Evolutionary conservation across 2,888 invertebrate genomes (phyloP).

Genomic region (Plebejus anna): DNA sequence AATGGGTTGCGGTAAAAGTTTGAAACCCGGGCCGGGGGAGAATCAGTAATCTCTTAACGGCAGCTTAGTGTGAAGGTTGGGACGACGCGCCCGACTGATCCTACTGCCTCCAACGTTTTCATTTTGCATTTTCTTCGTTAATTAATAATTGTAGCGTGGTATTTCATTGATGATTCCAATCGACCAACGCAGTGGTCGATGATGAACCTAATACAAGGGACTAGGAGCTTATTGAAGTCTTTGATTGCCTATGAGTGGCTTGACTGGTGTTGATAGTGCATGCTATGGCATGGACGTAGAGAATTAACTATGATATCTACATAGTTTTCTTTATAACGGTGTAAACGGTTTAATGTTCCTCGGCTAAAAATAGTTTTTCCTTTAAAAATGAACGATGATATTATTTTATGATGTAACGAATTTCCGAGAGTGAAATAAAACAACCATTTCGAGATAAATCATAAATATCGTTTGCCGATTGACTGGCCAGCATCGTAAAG

Average conservation of each 20-base stretch:
- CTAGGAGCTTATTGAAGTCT: not conserved
- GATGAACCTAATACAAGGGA: not conserved
- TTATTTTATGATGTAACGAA: not conserved
- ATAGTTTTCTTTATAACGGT: too few relatives aligned
- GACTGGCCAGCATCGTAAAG: slow-evolving; percentile 5
- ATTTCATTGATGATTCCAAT: too few relatives aligned
- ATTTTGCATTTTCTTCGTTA: not conserved
- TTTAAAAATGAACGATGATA: not conserved
- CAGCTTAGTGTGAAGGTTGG: slow-evolving; percentile 41
- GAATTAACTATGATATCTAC: too few relatives aligned
- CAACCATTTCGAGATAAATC: slow-evolving; percentile 6
- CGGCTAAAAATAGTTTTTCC: not conserved
- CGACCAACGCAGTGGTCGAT: not conserved
- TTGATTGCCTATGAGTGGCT: too few relatives aligned
- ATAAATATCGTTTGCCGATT: slow-evolving; percentile 7
- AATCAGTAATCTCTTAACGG: slow-evolving; percentile 61
- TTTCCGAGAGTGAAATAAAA: not conserved
- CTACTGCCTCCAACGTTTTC: not conserved
- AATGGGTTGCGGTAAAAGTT: slow-evolving; percentile 53
- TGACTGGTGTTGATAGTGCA: too few relatives aligned
- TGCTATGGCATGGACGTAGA: not conserved
- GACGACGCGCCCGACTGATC: slow-evolving; percentile 36
- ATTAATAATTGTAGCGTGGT: not conserved
- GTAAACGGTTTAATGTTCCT: too few relatives aligned
- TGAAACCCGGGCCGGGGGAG: slow-evolving; percentile 57